These are phyloP conservation scores for Lepilemur ruficaudatus DNA, from an alignment of 2,797 vertebrate genomes.

Conservation along the genomic window DNA sequence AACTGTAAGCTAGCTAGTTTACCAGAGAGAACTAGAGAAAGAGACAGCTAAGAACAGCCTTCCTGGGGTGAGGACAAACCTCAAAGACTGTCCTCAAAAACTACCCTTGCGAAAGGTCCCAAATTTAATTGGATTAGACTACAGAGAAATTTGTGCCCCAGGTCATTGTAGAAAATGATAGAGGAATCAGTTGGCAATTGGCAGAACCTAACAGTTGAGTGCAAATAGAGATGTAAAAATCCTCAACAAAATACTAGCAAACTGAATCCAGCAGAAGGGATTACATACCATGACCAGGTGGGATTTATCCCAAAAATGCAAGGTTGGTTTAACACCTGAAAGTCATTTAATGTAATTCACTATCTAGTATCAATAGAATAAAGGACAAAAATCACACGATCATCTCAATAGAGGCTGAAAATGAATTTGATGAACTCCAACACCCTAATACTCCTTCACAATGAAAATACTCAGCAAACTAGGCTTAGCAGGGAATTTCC, in stretches of 20 bases:
- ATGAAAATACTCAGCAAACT: background rate
- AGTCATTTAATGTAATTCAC: background rate
- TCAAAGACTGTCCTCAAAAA: background rate
- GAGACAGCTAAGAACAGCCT: background rate
- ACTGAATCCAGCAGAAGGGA: background rate
- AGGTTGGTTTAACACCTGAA: background rate
- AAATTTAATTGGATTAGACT: background rate
- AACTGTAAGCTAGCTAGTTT: background rate
- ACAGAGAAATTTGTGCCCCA: background rate
- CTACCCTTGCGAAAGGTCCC: background rate
- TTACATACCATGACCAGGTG: background rate
- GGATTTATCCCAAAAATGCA: background rate
- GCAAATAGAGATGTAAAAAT: background rate
- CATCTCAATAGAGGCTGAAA: background rate
- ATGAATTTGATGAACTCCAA: background rate
- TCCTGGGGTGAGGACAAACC: background rate
- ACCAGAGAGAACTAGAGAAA: background rate
- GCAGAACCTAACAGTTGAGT: background rate
- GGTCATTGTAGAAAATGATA: background rate
- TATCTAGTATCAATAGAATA: background rate
- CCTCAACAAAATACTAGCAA: background rate
- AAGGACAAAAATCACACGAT: background rate
- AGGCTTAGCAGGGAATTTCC: background rate
- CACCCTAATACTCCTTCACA: background rate
- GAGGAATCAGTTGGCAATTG: background rate